Evolutionary conservation across 2,113 vertebrate species (phyloP).

Genomic region (Protobothrops mucrosquamatus): DNA sequence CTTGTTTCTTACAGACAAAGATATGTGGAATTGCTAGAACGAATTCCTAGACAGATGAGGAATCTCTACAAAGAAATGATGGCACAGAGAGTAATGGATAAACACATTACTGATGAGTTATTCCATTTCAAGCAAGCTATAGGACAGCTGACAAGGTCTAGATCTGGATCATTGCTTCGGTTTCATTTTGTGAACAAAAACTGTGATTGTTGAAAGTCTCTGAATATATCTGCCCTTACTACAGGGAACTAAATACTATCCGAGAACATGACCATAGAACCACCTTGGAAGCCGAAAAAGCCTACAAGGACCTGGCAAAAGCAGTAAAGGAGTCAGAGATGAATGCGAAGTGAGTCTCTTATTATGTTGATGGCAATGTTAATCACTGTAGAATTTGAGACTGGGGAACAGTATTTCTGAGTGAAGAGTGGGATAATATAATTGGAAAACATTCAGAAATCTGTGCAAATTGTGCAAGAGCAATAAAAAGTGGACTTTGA

Average conservation of each 20-base stretch:
- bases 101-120: constrained; percentile 79
- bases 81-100: constrained; percentile 76
- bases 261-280: constrained; percentile 71
- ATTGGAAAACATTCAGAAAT: not conserved
- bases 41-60: constrained; percentile 76
- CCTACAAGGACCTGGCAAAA: constrained; percentile 71
- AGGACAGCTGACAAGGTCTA: constrained; percentile 74
- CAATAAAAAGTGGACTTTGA: not conserved
- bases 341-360: constrained; percentile 75
- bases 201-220: not conserved
- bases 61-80: constrained; percentile 80
- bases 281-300: constrained; percentile 70
- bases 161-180: not conserved
- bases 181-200: not conserved
- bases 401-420: not conserved
- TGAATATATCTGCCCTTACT: constrained; percentile 18
- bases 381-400: not conserved
- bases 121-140: constrained; percentile 76
- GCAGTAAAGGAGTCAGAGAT: constrained; percentile 71
- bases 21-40: constrained; percentile 79
- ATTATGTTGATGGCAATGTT: not conserved
- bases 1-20: constrained; percentile 69
- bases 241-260: constrained; percentile 77
- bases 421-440: not conserved
- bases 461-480: not conserved